Conservation (phyloP, 2,113 vertebrate genomes). For the Lucifuga dentata region DNA sequence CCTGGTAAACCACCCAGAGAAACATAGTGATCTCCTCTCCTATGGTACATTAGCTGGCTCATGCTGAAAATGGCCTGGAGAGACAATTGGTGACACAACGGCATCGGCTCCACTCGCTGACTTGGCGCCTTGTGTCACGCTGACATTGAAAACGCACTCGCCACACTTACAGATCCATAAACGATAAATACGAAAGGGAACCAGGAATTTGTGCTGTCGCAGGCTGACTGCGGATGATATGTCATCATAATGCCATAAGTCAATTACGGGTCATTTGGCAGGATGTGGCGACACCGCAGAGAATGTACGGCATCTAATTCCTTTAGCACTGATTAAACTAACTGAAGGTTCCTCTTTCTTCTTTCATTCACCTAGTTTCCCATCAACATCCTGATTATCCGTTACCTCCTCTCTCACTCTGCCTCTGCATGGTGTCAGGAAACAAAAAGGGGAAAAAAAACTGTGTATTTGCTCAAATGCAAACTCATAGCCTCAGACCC, state of each 20-base stretch:
- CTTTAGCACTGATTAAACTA: not conserved
- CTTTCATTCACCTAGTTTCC: not conserved
- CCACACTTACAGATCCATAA: not conserved
- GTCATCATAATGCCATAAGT: not conserved
- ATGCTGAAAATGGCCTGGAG: constrained; percentile 26
- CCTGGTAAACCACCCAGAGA: not conserved
- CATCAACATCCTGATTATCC: constrained; percentile 9
- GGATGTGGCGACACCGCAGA: not conserved
- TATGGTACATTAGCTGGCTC: not conserved
- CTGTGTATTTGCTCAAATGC: constrained; percentile 24
- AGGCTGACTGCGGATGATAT: not conserved
- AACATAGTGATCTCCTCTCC: not conserved
- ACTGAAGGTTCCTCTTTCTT: not conserved
- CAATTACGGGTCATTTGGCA: constrained; percentile 9
- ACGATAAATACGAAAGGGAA: not conserved
- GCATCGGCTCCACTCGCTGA: constrained; percentile 33
- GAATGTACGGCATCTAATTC: not conserved
- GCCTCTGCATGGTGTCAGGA: constrained; percentile 5
- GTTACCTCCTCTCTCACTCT: constrained; percentile 7
- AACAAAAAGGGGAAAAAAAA: constrained; percentile 21
- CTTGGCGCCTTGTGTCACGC: constrained; percentile 8
- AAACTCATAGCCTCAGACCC: constrained; percentile 1
- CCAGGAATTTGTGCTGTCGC: constrained; percentile 6
- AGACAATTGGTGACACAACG: constrained; percentile 1
- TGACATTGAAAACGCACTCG: not conserved